Base-by-base conservation (phyloP, 2,797 vertebrate genomes). In the Varecia variegata region DNA sequence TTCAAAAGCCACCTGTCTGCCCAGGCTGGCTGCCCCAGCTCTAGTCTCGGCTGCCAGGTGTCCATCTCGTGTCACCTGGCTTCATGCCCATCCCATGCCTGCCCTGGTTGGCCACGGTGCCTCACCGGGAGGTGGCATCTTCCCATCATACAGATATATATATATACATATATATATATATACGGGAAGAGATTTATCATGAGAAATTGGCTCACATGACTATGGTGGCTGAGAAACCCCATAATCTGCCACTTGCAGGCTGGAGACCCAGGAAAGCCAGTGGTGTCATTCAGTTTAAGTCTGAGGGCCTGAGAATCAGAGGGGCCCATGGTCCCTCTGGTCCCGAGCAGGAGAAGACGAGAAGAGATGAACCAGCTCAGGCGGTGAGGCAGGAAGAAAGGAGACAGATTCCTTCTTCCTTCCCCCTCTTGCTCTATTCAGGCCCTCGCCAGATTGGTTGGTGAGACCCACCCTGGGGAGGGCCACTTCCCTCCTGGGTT, bases 261-360 rank as follows among this genome's bases (percentile, higher is more conserved):
- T 20, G 56, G 56, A 80, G 27, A 32, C 79, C n/a, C 35, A 43
- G 79, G 38, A 40, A 43, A 43, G 52, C 79, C 17, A 2, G 14
- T 20, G 79, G 5, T 5, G 11, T 32, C 12, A 45, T 60, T 40
- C 38, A 81, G 38, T 43, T 38, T 20, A 20, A 43, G 6, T 1
- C 15, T 5, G 17, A 81, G 20, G 30, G 11, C 30, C 80, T 82
- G 32, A 13, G 56, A 45, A 45, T 27, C 40, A 15, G 56, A 1
- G 38, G 40, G 62, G 11, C 56, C 9, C 0, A 9, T 0, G 1
- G 40, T n/a, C n/a, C n/a, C n/a, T n/a, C n/a, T 38, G 43, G 6
- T 43, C 54, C 54, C 12, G 80, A 45, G 38, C 27, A 32, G 40
- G 70, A 73, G 54, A 32, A 60, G 56, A 14, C 15, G 11, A 40